Conservation (phyloP, 2,888 invertebrate genomes). For the Sarcophaga variegata region DNA sequence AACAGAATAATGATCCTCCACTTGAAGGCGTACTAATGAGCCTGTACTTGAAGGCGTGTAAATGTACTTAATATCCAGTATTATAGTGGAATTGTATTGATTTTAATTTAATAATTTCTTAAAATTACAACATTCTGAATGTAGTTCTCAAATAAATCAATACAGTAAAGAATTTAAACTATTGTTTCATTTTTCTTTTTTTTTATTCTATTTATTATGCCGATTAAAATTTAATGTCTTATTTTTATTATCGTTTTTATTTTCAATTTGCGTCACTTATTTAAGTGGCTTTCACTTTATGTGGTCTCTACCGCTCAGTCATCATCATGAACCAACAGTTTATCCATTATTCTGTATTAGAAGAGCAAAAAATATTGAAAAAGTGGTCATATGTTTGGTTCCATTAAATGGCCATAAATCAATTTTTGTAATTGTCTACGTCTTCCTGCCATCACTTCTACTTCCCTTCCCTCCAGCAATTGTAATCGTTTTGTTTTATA, state of each 20-base stretch:
- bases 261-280: neutral
- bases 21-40: too few relatives aligned
- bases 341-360: neutral
- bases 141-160: neutral
- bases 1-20: too few relatives aligned
- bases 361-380: neutral
- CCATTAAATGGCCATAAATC: conserved; percentile 46
- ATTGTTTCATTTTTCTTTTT: neutral
- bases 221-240: neutral
- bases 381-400: conserved; percentile 27
- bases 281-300: conserved; percentile 4
- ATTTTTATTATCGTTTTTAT: neutral
- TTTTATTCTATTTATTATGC: conserved; percentile 4
- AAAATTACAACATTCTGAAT: too few relatives aligned
- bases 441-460: neutral
- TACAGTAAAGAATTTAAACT: neutral
- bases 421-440: conserved; percentile 16
- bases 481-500: conserved; percentile 7
- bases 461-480: neutral
- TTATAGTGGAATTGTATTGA: too few relatives aligned
- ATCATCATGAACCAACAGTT: neutral
- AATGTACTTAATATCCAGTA: too few relatives aligned
- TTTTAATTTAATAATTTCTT: too few relatives aligned
- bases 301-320: neutral
- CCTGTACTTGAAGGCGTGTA: too few relatives aligned